These are phyloP conservation scores for Cataglyphis livida DNA, from an alignment of 2,888 invertebrate species.

Conservation along the genomic window DNA sequence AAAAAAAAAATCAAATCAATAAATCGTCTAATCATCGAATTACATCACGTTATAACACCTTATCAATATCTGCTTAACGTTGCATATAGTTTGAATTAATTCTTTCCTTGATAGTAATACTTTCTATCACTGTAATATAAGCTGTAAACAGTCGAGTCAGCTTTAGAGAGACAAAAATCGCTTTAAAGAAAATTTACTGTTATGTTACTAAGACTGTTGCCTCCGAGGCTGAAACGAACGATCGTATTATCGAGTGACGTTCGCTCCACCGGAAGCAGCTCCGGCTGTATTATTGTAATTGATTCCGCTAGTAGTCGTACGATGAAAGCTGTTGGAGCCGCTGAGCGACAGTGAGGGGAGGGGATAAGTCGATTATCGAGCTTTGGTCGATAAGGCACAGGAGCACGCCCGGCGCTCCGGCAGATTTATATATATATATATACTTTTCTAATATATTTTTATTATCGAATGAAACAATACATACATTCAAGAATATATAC, in stretches of 20 bases:
- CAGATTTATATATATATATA: slow-evolving; percentile 76
- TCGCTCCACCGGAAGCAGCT: slow-evolving; percentile 65
- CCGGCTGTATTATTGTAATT: slow-evolving; percentile 74
- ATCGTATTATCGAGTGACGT: slow-evolving; percentile 67
- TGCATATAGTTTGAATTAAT: slow-evolving; percentile 15
- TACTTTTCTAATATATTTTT: background rate
- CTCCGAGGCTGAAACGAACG: slow-evolving; percentile 48
- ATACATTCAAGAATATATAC: slow-evolving; percentile 1
- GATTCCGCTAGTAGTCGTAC: slow-evolving; percentile 65
- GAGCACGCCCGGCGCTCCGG: slow-evolving; percentile 77
- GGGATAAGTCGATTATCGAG: slow-evolving; percentile 75
- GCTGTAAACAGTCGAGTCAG: slow-evolving; percentile 35
- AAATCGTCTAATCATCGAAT: background rate
- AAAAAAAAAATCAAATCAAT: background rate
- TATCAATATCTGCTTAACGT: slow-evolving; percentile 1
- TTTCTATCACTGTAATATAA: background rate
- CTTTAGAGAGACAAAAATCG: slow-evolving; percentile 33
- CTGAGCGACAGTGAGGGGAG: slow-evolving; percentile 49
- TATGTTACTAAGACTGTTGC: slow-evolving; percentile 27
- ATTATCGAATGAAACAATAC: slow-evolving; percentile 17
- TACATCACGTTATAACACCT: background rate
- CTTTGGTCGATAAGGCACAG: slow-evolving; percentile 76
- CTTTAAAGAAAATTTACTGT: slow-evolving; percentile 26
- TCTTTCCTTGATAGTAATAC: background rate
- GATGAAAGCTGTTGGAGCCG: slow-evolving; percentile 38